Percentiles rank a stretch among this genome's conserved stretches.
These are phyloP conservation scores for Cotesia congregata DNA, from an alignment of 2,888 invertebrate genomes.

Conservation along the genomic window DNA sequence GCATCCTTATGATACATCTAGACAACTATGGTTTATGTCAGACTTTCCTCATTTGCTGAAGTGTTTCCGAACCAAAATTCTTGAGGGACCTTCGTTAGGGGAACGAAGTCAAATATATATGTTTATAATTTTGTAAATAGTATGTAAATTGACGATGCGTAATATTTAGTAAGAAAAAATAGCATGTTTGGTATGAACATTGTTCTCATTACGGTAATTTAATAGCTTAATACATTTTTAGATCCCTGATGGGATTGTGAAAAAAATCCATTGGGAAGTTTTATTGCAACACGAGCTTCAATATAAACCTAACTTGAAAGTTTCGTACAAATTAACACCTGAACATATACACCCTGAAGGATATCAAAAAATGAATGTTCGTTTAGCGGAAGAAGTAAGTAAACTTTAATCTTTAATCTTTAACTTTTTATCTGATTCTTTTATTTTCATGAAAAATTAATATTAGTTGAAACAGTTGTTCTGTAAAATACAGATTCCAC, in stretches of 20 bases:
- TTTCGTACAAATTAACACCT: conserved; percentile 36
- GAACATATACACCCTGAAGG: conserved; percentile 39
- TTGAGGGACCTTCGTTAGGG: conserved; percentile 44
- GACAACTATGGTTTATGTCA: conserved; percentile 52
- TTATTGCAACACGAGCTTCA: conserved; percentile 32
- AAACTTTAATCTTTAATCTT: too few relatives aligned
- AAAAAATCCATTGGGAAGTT: conserved; percentile 38
- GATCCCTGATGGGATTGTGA: conserved; percentile 43
- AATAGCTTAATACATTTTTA: conserved; percentile 4
- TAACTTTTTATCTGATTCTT: too few relatives aligned
- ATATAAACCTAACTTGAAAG: conserved; percentile 19
- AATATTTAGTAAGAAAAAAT: background rate
- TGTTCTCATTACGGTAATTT: too few relatives aligned
- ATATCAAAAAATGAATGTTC: conserved; percentile 43
- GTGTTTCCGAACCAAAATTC: conserved; percentile 45
- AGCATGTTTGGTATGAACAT: background rate
- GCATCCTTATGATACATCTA: conserved; percentile 46
- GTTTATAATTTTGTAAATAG: too few relatives aligned
- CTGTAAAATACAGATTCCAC: too few relatives aligned
- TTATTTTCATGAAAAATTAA: too few relatives aligned
- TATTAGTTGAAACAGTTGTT: too few relatives aligned
- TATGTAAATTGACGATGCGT: too few relatives aligned
- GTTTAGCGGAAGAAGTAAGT: conserved; percentile 35
- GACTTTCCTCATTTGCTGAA: conserved; percentile 55
- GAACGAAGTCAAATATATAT: conserved; percentile 24